These are phyloP conservation scores for Calyptomena viridis DNA, from an alignment of 2,113 vertebrate species.

Conservation along the genomic window DNA sequence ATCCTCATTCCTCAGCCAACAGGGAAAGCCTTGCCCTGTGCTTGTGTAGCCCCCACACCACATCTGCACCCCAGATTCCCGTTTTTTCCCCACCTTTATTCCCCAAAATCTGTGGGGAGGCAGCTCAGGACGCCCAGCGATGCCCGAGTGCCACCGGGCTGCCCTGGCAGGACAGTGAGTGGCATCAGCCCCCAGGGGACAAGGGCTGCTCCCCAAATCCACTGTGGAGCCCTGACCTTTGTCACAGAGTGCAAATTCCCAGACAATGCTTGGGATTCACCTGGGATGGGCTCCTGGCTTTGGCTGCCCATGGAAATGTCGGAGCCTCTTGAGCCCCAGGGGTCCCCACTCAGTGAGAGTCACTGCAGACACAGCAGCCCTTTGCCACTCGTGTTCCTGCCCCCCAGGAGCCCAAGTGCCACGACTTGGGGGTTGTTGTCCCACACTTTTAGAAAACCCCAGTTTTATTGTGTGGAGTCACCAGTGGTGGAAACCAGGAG, in stretches of 20 bases:
- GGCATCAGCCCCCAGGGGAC: neutral
- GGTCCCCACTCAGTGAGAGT: neutral
- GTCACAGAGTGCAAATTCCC: fast-evolving
- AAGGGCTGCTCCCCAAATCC: neutral
- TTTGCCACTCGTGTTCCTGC: fast-evolving
- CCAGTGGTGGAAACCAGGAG: neutral
- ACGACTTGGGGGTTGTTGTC: neutral
- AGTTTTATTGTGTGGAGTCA: neutral
- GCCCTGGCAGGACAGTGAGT: neutral
- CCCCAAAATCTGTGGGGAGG: fast-evolving
- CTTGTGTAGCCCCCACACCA: fast-evolving
- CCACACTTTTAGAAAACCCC: fast-evolving
- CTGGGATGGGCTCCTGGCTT: fast-evolving
- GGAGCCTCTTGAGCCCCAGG: neutral
- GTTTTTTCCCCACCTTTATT: fast-evolving
- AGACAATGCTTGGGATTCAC: fast-evolving
- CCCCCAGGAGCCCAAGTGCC: neutral
- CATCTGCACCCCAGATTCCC: neutral
- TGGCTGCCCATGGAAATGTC: neutral
- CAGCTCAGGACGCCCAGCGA: fast-evolving
- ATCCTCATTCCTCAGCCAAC: neutral
- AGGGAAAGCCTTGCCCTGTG: fast-evolving
- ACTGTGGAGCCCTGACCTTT: neutral
- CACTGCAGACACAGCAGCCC: neutral
- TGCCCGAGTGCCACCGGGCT: fast-evolving